Conservation (phyloP, 2,797 vertebrate species). For the Acestrorhynchus altus region DNA sequence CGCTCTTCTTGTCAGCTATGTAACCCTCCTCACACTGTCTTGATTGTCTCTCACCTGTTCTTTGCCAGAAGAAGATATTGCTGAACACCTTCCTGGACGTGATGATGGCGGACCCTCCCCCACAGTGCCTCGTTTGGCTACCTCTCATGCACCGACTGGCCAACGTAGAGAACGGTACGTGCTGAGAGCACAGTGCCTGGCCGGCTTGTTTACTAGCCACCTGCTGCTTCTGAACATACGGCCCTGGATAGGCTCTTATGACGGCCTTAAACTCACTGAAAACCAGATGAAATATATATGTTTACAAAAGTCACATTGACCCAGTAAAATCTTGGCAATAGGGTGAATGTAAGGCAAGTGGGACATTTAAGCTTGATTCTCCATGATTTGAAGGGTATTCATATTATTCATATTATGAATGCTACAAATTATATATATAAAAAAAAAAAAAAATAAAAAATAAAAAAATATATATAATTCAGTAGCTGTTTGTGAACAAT, state of each 20-base stretch:
- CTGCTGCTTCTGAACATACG: constrained; percentile 25
- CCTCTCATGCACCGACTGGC: constrained; percentile 98
- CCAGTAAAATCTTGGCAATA: neutral
- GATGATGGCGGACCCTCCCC: constrained; percentile 95
- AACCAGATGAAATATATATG: neutral
- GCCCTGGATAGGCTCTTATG: neutral
- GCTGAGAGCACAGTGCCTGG: neutral
- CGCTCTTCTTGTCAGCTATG: neutral
- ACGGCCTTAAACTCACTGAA: neutral
- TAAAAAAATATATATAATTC: too few species aligned
- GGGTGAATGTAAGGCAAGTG: neutral
- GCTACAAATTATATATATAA: too few species aligned
- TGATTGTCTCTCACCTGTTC: constrained; percentile 42
- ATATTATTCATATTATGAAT: too few species aligned
- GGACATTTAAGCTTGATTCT: neutral
- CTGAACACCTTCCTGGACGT: constrained; percentile 96
- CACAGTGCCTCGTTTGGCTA: constrained; percentile 98
- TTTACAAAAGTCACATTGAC: too few species aligned
- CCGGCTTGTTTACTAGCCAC: constrained; percentile 6
- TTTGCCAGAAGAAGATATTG: constrained; percentile 91
- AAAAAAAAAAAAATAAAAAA: too few species aligned
- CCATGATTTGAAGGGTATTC: too few species aligned
- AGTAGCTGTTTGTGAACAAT: too few species aligned
- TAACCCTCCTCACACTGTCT: neutral
- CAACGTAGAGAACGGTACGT: constrained; percentile 94